phyloP scores from a whole-genome alignment of 2,888 invertebrate species.

The Drosophila mercatorum region DNA sequence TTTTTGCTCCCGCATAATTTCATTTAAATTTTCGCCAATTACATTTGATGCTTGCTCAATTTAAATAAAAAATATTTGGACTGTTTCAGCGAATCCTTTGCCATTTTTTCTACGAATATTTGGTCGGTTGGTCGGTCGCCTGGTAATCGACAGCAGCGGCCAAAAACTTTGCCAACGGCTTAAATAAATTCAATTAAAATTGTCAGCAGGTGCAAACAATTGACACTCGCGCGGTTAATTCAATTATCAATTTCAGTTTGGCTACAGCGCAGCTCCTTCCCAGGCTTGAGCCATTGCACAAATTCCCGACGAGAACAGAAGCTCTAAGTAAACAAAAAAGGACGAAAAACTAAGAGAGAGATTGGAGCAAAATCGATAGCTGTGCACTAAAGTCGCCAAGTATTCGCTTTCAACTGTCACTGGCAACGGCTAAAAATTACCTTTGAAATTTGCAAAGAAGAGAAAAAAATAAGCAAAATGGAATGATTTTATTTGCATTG shows the following conservation, averaged over 20 bases:
- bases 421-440: constrained; percentile 55
- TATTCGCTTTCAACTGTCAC: constrained; percentile 40
- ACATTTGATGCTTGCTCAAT: background rate
- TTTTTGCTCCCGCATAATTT: background rate
- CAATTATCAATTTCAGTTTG: constrained; percentile 65
- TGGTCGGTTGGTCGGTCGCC: background rate
- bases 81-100: background rate
- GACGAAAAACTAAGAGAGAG: background rate
- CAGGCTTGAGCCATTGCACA: constrained; percentile 47
- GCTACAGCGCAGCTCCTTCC: constrained; percentile 17
- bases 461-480: background rate
- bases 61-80: background rate
- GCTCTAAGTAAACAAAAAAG: constrained; percentile 32
- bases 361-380: constrained; percentile 31
- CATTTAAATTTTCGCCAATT: constrained; percentile 2
- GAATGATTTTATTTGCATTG: constrained; percentile 68
- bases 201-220: constrained; percentile 60
- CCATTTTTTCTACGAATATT: background rate
- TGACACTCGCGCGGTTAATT: constrained; percentile 55
- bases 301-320: constrained; percentile 17
- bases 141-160: constrained; percentile 15
- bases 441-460: constrained; percentile 44
- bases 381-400: constrained; percentile 11
- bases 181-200: constrained; percentile 74
- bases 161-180: constrained; percentile 48